A percentile compares a stretch with the other conserved stretches of the same genome.
These are phyloP conservation scores for Cerastoderma edule DNA, from an alignment of 2,888 invertebrate species.

Conservation along the genomic window DNA sequence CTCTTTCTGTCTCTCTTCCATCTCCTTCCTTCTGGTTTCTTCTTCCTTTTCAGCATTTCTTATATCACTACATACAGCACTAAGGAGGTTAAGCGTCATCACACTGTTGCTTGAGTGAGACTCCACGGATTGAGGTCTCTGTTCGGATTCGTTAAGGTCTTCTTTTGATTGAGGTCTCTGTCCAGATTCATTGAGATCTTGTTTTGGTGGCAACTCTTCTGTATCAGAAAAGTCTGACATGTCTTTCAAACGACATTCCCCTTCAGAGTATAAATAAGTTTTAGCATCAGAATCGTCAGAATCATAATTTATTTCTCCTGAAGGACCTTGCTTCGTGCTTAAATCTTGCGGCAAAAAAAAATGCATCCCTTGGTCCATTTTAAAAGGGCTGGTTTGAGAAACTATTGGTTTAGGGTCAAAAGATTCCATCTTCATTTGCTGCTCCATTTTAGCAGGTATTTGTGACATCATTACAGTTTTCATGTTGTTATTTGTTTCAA, in stretches of 20 bases:
- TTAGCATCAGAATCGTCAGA: slow-evolving; percentile 43
- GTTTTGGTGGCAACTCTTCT: slow-evolving; percentile 38
- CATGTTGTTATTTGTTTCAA: slow-evolving; percentile 53
- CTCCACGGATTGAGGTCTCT: slow-evolving; percentile 30
- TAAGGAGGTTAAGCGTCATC: slow-evolving; percentile 53
- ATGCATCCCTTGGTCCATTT: neutral
- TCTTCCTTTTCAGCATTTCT: slow-evolving; percentile 55
- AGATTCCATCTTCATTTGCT: neutral
- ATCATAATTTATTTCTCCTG: slow-evolving; percentile 24
- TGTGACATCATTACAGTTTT: slow-evolving; percentile 21
- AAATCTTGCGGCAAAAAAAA: neutral
- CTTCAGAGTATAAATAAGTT: slow-evolving; percentile 55
- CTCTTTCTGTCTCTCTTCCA: slow-evolving; percentile 56
- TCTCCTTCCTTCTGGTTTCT: slow-evolving; percentile 43
- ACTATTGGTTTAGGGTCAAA: no score
- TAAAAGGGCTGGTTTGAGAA: no score
- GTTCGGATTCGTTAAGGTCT: slow-evolving; percentile 9
- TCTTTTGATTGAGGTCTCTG: slow-evolving; percentile 26
- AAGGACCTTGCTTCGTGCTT: neutral
- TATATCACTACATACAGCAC: slow-evolving; percentile 59
- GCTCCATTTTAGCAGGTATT: neutral
- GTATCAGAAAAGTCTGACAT: slow-evolving; percentile 50
- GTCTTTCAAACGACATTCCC: slow-evolving; percentile 38
- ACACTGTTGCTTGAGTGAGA: slow-evolving; percentile 24
- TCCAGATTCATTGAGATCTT: slow-evolving; percentile 16